Conservation (phyloP, 2,113 vertebrate genomes). For the Recurvirostra avosetta region DNA sequence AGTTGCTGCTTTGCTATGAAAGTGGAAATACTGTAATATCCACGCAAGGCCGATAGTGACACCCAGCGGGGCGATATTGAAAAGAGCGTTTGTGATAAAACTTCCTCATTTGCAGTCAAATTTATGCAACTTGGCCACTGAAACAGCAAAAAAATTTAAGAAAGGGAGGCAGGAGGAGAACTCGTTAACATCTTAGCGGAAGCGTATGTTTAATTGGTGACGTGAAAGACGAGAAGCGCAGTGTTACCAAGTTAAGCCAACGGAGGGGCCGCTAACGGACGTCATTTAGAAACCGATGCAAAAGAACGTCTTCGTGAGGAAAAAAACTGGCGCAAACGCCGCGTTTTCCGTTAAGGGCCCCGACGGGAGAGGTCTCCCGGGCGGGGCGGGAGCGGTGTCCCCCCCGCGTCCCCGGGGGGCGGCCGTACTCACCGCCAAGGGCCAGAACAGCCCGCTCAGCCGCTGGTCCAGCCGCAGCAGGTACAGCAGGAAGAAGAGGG, state of each 20-base stretch:
- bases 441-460: no score
- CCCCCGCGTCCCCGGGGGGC: no score
- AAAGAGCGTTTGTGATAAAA: neutral
- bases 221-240: accelerated
- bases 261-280: accelerated
- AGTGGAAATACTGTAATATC: neutral
- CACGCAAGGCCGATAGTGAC: neutral
- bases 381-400: no score
- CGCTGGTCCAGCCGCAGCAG: no score
- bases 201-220: accelerated
- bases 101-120: neutral
- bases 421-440: constrained; percentile 79
- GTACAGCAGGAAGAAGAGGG: no score
- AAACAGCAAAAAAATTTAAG: neutral
- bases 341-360: no score
- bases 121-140: neutral
- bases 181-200: accelerated
- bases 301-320: accelerated
- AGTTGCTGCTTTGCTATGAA: neutral
- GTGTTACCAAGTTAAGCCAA: accelerated
- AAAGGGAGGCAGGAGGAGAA: neutral
- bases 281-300: accelerated
- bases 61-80: neutral
- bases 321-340: neutral
- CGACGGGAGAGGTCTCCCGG: no score